Conservation (phyloP, 2,113 vertebrate species). For the Oxyura jamaicensis region DNA sequence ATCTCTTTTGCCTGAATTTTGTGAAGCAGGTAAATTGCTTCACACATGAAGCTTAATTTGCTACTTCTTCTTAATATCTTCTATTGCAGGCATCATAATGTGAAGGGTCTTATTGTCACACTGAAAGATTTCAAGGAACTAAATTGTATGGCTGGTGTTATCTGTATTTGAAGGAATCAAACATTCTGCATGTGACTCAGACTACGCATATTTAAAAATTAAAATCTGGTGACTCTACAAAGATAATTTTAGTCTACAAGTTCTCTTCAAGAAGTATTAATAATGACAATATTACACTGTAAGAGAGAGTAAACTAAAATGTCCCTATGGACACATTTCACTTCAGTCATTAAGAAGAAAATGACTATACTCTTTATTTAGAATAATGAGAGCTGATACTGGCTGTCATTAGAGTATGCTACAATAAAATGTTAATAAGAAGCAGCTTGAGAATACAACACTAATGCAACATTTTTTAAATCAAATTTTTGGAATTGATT, state of each 20-base stretch:
- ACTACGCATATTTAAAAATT: background rate
- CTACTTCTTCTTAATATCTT: background rate
- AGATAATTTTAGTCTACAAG: background rate
- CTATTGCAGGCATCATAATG: background rate
- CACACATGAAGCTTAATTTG: background rate
- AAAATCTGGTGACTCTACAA: background rate
- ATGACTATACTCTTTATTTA: conserved; percentile 63
- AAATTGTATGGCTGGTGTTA: background rate
- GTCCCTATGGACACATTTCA: conserved; percentile 42
- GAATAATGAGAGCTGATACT: conserved; percentile 60
- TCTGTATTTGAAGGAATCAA: background rate
- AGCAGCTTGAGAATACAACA: conserved; percentile 50
- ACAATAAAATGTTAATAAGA: conserved; percentile 56
- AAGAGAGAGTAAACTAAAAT: conserved; percentile 47
- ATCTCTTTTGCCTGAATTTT: background rate
- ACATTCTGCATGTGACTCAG: background rate
- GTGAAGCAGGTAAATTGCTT: background rate
- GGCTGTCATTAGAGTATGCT: conserved; percentile 12
- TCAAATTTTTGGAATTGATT: conserved; percentile 68
- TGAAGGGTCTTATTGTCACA: background rate
- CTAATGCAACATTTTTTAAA: conserved; percentile 54
- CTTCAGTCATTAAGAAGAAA: conserved; percentile 67
- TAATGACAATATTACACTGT: conserved; percentile 35
- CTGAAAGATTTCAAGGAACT: background rate
- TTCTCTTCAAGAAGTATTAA: conserved; percentile 31